phyloP scores from a whole-genome alignment of 2,797 vertebrate genomes.

The Bradypodion ventrale region DNA sequence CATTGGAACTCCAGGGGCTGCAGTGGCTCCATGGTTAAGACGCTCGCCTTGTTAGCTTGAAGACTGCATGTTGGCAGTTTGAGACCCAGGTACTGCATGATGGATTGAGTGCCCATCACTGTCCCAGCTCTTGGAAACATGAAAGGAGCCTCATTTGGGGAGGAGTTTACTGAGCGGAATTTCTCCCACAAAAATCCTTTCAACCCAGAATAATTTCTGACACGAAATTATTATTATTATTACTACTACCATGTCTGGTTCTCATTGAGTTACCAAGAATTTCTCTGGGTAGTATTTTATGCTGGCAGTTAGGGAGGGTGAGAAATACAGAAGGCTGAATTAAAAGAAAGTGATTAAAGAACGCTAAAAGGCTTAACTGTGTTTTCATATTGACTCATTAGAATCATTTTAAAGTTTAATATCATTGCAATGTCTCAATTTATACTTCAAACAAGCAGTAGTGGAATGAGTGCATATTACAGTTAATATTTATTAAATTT shows the following conservation, averaged over 20 bases:
- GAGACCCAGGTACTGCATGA: too few relatives aligned
- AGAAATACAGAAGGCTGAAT: background rate
- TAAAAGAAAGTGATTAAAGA: background rate
- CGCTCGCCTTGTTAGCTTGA: too few relatives aligned
- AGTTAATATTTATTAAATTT: background rate
- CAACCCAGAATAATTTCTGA: too few relatives aligned
- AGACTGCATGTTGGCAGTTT: too few relatives aligned
- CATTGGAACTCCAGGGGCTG: too few relatives aligned
- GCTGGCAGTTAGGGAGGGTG: background rate
- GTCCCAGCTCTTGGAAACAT: too few relatives aligned
- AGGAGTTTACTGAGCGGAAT: too few relatives aligned
- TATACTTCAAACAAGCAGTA: background rate
- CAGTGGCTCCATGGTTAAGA: too few relatives aligned
- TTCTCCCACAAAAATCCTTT: too few relatives aligned
- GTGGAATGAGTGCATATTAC: background rate
- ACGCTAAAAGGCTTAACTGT: background rate
- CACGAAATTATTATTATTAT: too few relatives aligned
- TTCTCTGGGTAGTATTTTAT: background rate
- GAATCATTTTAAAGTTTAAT: conserved; percentile 1
- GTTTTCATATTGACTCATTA: background rate
- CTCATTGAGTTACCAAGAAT: background rate
- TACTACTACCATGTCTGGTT: background rate
- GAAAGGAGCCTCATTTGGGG: too few relatives aligned
- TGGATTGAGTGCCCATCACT: too few relatives aligned
- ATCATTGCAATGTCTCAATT: accelerated